These are phyloP conservation scores for Nomada goodeniana DNA, from an alignment of 2,888 invertebrate species.

Conservation along the genomic window DNA sequence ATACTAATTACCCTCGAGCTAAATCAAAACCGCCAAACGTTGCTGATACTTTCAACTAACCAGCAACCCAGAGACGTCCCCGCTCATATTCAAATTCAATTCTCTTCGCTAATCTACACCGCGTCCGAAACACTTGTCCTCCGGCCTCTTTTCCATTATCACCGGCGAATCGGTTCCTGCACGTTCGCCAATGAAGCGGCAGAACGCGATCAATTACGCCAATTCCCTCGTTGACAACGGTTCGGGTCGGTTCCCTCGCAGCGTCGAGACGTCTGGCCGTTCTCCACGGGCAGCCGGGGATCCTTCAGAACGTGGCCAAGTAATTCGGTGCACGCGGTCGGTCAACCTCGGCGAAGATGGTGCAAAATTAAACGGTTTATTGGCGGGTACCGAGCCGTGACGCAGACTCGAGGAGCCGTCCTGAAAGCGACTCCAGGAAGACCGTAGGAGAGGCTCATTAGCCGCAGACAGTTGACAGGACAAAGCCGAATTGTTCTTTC, in stretches of 20 bases:
- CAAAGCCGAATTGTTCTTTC: constrained; percentile 70
- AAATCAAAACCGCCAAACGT: no score
- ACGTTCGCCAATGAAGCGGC: not conserved
- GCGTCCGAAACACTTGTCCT: not conserved
- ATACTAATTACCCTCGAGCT: no score
- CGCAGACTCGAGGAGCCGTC: constrained; percentile 39
- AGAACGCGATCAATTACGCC: constrained; percentile 6
- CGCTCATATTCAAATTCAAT: not conserved
- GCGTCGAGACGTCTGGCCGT: constrained; percentile 3
- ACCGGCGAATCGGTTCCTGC: not conserved
- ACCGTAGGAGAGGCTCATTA: constrained; percentile 70
- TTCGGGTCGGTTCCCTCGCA: not conserved
- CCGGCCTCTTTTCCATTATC: not conserved
- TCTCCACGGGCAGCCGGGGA: not conserved
- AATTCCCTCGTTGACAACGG: constrained; percentile 9
- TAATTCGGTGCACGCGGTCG: not conserved
- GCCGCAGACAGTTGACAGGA: constrained; percentile 69
- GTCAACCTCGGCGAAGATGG: not conserved
- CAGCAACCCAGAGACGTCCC: no score
- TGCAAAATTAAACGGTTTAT: constrained; percentile 68
- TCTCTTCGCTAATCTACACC: not conserved
- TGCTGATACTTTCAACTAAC: no score
- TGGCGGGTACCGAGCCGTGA: constrained; percentile 66
- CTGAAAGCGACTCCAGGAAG: constrained; percentile 49
- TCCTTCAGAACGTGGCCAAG: not conserved